Evolutionary conservation across 2,888 invertebrate genomes (phyloP).

Genomic region (Caenorhabditis doughertyi): DNA sequence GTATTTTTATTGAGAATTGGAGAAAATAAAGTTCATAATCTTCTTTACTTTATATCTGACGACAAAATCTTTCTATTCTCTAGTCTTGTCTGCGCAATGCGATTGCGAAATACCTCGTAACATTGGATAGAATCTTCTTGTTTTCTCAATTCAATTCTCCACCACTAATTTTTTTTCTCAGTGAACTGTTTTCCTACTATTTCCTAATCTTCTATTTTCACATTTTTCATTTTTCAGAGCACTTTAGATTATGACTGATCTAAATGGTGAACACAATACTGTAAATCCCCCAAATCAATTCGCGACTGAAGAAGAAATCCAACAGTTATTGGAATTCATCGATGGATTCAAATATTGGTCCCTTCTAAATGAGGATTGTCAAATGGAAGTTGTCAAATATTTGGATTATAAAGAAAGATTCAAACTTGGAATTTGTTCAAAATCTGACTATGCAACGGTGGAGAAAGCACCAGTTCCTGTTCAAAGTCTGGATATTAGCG

Average conservation of each 20-base stretch:
- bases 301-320: not conserved
- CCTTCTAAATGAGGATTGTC: not conserved
- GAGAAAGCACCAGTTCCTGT: not conserved
- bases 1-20: too few relatives aligned
- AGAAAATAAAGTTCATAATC: too few relatives aligned
- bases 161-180: too few relatives aligned
- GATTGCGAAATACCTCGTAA: not conserved
- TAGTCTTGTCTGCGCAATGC: too few relatives aligned
- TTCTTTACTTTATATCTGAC: too few relatives aligned
- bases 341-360: conserved; percentile 6
- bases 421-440: conserved; percentile 14
- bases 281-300: too few relatives aligned
- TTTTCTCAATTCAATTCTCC: too few relatives aligned
- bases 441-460: not conserved
- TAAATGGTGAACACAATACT: too few relatives aligned
- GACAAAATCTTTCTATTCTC: too few relatives aligned
- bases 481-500: not conserved
- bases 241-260: not conserved
- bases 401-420: conserved; percentile 2
- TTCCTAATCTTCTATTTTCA: not conserved
- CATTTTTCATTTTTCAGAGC: not conserved
- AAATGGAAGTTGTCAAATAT: not conserved
- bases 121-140: too few relatives aligned
- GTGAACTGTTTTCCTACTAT: too few relatives aligned
- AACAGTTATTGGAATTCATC: not conserved